phyloP scores from a whole-genome alignment of 2,888 invertebrate species.

The Ametastegia equiseti region DNA sequence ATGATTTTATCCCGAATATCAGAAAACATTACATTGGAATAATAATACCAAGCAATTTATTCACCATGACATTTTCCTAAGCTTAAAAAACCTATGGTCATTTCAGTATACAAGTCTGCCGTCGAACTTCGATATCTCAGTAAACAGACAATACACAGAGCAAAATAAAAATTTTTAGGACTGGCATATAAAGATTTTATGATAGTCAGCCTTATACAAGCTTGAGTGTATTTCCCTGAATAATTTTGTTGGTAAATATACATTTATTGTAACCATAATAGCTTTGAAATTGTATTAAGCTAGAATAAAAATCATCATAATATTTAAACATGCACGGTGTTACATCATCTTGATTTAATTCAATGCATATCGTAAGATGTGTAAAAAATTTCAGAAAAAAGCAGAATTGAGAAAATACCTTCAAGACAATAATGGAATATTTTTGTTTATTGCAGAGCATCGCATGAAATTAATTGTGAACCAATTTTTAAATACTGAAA shows the following conservation, averaged over 20 bases:
- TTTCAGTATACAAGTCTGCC: neutral
- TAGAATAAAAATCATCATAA: neutral
- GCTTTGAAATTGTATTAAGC: neutral
- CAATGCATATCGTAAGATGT: neutral
- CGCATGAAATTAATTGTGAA: neutral
- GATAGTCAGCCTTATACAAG: neutral
- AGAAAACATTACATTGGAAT: slow-evolving; percentile 47
- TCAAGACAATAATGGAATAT: slow-evolving; percentile 6
- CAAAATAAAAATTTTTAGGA: neutral
- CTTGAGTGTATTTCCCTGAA: neutral
- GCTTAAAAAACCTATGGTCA: neutral
- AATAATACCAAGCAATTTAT: slow-evolving; percentile 27
- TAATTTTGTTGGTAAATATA: neutral
- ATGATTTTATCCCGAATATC: slow-evolving; percentile 49
- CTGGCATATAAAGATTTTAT: neutral
- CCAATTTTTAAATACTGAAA: neutral
- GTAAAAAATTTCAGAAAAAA: neutral
- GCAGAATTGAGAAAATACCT: neutral
- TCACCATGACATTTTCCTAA: slow-evolving; percentile 2
- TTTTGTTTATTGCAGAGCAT: neutral
- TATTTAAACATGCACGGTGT: neutral
- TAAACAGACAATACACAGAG: neutral
- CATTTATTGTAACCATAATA: too few species aligned
- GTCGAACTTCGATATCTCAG: neutral
- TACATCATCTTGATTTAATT: neutral